Base-by-base conservation (phyloP, 1,140 invertebrate genomes). In the Drosophila teissieri region DNA sequence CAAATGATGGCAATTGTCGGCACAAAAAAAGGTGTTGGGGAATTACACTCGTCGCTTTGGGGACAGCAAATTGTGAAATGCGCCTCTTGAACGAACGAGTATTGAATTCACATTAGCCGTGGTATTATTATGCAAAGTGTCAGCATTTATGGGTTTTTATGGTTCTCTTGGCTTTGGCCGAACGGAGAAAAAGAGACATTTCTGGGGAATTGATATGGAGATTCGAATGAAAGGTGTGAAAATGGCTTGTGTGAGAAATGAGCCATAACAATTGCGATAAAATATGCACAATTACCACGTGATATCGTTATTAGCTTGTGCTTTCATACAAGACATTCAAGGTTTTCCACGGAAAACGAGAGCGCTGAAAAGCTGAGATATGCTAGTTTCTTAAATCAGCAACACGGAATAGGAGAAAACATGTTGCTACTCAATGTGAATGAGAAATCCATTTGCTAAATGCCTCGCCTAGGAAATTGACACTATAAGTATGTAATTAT, bases 1-100 rank as follows among this genome's bases (percentile, higher is more conserved):
- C 55, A 81, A 81, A 85, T 86, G 60, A 78, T 75, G 83, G 74
- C 83, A 86, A 88, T 86, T 86, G 69, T 64, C 44, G 48, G 52
- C 11, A n/a, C 1, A 40, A 65, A 74, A 40, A 65, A 74, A 74
- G 44, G 70, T 63, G 27, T 24, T 62, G 11, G 68, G 64, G 24
- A 31, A 65, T 63, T 39, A 58, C 5, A 54, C 14, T 24, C 27
- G n/a, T n/a, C 63, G 27, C 64, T 69, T 46, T 39, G 64, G 52
- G 69, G 37, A 46, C 44, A 14, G 10, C 69, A 40, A 62, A 73
- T 73, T 73, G 56, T 73, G 70, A 61, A 68, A 56, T 68, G 19
- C 27, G 19, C 56, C 27, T 11, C 56, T 17, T 4, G 46, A 37
- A 52, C 58, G 46, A 37, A 61, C 58, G 58, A 12, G 60, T 48